These are phyloP conservation scores for Merodon equestris DNA, from an alignment of 2,888 invertebrate genomes.

Conservation along the genomic window DNA sequence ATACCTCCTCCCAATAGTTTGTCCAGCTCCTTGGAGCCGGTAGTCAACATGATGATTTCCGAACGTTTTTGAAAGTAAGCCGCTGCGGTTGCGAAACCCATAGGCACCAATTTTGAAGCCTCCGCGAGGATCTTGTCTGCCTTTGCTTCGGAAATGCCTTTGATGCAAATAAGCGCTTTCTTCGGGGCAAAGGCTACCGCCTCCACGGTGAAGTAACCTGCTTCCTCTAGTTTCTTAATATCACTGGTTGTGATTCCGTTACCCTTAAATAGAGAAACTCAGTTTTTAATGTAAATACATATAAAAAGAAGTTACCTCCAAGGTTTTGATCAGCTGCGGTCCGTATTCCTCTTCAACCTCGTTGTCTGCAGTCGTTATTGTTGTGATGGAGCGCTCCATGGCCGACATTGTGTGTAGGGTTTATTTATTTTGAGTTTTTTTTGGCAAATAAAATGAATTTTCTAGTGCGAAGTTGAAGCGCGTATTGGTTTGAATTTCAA, in stretches of 20 bases:
- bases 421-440: background rate
- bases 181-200: conserved; percentile 97
- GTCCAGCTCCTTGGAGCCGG: conserved; percentile 96
- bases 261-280: conserved; percentile 81
- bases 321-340: conserved; percentile 84
- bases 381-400: conserved; percentile 74
- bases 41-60: conserved; percentile 96
- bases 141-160: conserved; percentile 98
- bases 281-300: background rate
- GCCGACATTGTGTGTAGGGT: conserved; percentile 22
- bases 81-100: conserved; percentile 99
- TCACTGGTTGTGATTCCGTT: conserved; percentile 94
- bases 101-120: conserved; percentile 94
- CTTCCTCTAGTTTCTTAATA: conserved; percentile 94
- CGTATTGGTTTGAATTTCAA: conserved; percentile 17
- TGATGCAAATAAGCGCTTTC: conserved; percentile 91
- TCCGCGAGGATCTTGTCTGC: conserved; percentile 95
- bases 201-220: conserved; percentile 96
- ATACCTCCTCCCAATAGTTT: conserved; percentile 96
- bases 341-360: conserved; percentile 83
- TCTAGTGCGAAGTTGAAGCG: background rate
- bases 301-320: conserved; percentile 82
- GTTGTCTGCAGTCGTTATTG: conserved; percentile 80
- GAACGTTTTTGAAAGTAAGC: conserved; percentile 96
- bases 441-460: background rate